A percentile compares a stretch with the other conserved stretches of the same genome.
Conservation (phyloP, 2,888 invertebrate genomes). For the Chymomyza fuscimana region DNA sequence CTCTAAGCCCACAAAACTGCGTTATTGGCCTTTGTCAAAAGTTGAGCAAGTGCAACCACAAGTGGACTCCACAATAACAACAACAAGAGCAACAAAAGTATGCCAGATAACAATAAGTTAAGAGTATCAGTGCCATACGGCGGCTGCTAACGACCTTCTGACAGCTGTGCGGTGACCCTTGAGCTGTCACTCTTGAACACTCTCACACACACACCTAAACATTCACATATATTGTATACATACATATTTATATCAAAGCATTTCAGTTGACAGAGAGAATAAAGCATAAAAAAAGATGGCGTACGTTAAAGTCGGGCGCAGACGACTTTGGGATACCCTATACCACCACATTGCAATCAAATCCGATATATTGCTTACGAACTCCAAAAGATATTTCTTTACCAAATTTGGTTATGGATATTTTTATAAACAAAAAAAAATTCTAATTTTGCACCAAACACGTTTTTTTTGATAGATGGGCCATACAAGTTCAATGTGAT, state of each 20-base stretch:
- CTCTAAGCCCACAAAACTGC: not conserved
- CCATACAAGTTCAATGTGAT: too few relatives aligned
- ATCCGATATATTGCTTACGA: too few relatives aligned
- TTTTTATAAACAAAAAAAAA: too few relatives aligned
- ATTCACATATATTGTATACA: not conserved
- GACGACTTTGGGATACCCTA: too few relatives aligned
- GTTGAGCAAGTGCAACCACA: conserved; percentile 37
- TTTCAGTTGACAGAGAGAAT: not conserved
- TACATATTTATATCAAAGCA: too few relatives aligned
- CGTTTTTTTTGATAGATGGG: too few relatives aligned
- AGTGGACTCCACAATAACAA: conserved; percentile 1
- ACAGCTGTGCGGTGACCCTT: conserved; percentile 25
- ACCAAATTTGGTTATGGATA: too few relatives aligned
- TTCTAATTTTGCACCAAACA: too few relatives aligned
- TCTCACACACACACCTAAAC: not conserved
- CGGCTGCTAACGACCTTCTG: not conserved
- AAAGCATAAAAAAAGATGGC: not conserved
- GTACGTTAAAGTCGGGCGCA: too few relatives aligned
- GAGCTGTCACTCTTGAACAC: conserved; percentile 19
- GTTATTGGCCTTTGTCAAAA: conserved; percentile 41
- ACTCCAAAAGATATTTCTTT: too few relatives aligned
- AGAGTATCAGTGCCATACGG: not conserved
- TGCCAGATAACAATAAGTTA: not conserved
- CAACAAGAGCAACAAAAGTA: conserved; percentile 1
- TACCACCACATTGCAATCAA: too few relatives aligned